Evolutionary conservation across 2,113 vertebrate species (phyloP).

Genomic region (Condylura cristata): DNA sequence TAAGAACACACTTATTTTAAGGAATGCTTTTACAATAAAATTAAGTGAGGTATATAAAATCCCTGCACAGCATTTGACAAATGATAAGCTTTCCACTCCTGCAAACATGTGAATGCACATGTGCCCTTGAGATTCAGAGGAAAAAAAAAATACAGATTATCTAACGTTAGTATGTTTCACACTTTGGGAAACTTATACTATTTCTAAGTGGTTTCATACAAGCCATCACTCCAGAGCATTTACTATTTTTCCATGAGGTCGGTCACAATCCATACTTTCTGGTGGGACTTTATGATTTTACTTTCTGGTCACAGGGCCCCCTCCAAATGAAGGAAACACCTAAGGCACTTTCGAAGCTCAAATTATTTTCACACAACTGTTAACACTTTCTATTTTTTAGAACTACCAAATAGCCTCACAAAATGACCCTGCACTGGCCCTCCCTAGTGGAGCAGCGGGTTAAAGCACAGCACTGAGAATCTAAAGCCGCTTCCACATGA

Average conservation of each 20-base stretch:
- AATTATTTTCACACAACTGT: not conserved
- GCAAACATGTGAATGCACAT: not conserved
- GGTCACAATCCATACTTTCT: not conserved
- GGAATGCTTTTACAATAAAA: not conserved
- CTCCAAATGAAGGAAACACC: not conserved
- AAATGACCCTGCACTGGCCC: too few relatives aligned
- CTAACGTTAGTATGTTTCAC: not conserved
- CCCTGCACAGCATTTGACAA: not conserved
- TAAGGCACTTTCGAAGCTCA: not conserved
- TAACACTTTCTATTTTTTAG: not conserved
- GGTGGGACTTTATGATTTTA: not conserved
- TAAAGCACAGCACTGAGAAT: too few relatives aligned
- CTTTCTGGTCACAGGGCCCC: not conserved
- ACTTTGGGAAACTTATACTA: not conserved
- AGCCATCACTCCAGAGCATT: not conserved
- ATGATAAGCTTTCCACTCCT: not conserved
- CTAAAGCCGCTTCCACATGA: too few relatives aligned
- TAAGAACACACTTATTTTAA: not conserved
- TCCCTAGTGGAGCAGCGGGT: too few relatives aligned
- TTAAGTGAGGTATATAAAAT: not conserved
- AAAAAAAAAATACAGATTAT: not conserved
- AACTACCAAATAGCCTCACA: not conserved
- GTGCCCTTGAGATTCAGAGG: not conserved
- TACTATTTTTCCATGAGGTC: not conserved
- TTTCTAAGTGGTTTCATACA: not conserved